Evolutionary conservation across 2,888 invertebrate genomes (phyloP), one percentile per base, ranked within the genome.

Genomic region (Rugalucina vietnamica): DNA sequence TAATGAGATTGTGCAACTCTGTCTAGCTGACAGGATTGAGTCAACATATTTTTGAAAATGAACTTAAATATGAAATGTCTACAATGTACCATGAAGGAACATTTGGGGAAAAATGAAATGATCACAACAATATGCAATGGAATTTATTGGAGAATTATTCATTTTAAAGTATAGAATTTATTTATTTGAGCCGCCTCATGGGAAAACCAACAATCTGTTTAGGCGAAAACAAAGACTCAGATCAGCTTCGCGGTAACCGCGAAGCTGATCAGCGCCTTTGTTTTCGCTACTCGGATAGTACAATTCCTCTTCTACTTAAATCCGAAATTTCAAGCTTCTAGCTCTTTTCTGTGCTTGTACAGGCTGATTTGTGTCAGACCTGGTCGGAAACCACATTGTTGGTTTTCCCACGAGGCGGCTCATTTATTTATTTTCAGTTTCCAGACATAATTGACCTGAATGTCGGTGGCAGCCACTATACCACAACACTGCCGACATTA

Each of bases 401-500:
- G n/a, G n/a, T n/a, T n/a, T n/a, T n/a, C n/a, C n/a, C n/a, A n/a
- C n/a, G n/a, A n/a, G n/a, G n/a, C n/a, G n/a, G n/a, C 65, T 65
- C 5, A 3, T 21, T 80, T 71, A 37, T 70, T 72, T 57, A 43
- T 24, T 90, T 89, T 75, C 87, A 91, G 90, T 92, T 93, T 81
- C 92, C 93, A 0, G 71, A 85, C 18, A 90, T 94, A 14, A 88
- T 94, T 54, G 92, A 92, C 54, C 86, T 94, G 49, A 94, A 93
- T 91, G 94, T 94, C n/a, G 94, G 94, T 12, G 94, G 94, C 3
- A 82, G 87, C 21, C 87, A 87, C 72, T 94, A 89, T 85, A 93
- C 91, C 2, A 94, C 94, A 0, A 90, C 91, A 4, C 89, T 91
- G 8, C 81, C 92, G 34, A 94, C 94, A 0, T 83, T 94, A 24